Conservation (phyloP, 1,140 invertebrate species). For the Cherax quadricarinatus region DNA sequence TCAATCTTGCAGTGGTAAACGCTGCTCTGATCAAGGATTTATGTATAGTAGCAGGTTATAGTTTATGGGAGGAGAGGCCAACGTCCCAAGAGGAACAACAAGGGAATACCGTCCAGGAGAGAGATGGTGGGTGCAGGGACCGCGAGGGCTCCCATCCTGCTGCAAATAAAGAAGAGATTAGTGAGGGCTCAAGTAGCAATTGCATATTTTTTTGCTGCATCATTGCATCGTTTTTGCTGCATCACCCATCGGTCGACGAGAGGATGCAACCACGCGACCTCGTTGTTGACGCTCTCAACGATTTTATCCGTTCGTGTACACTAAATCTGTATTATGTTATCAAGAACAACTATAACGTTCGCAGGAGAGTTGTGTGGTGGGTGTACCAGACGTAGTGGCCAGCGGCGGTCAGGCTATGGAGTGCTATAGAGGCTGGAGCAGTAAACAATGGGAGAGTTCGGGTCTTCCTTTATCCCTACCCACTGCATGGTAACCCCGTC, state of each 20-base stretch:
- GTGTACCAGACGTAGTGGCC: neutral
- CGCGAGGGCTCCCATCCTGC: conserved; percentile 13
- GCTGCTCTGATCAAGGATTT: neutral
- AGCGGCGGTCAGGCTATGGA: neutral
- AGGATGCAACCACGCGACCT: conserved; percentile 49
- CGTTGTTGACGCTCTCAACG: neutral
- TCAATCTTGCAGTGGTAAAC: too few relatives aligned
- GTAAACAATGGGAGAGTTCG: conserved; percentile 42
- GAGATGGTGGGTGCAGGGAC: conserved; percentile 26
- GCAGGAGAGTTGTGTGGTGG: neutral
- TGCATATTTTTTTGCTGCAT: conserved; percentile 66
- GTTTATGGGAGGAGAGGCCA: neutral
- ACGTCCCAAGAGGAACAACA: neutral
- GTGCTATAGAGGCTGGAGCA: neutral
- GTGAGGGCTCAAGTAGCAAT: conserved; percentile 71
- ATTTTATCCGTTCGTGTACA: neutral
- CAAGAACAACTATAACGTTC: neutral
- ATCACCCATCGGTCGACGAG: conserved; percentile 55
- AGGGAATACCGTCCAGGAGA: neutral
- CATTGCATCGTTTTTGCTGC: conserved; percentile 65
- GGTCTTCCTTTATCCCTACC: conserved; percentile 13
- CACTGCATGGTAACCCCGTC: conserved; percentile 48
- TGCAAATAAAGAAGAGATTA: conserved; percentile 71
- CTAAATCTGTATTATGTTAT: neutral
- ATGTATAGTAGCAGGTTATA: neutral